Conservation (phyloP, 1,140 invertebrate species). For the Maniola jurtina region DNA sequence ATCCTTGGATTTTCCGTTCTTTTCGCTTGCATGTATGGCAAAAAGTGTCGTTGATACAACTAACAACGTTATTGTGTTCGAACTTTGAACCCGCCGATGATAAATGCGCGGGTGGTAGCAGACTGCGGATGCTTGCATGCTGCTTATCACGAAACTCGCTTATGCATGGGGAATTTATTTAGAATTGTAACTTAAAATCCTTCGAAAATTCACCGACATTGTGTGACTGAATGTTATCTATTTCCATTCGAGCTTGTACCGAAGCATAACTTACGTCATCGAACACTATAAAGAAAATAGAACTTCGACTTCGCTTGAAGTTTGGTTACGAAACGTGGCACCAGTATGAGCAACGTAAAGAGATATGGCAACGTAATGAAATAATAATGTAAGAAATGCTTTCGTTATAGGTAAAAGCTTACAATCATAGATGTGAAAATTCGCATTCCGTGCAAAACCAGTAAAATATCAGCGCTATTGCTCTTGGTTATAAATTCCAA, state of each 20-base stretch:
- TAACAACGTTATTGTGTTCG: conserved; percentile 54
- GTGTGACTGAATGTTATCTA: conserved; percentile 35
- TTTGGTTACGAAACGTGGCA: conserved; percentile 1
- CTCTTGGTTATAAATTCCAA: too few relatives aligned
- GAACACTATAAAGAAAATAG: conserved; percentile 13
- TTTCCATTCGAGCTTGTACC: conserved; percentile 28
- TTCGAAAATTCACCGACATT: conserved; percentile 32
- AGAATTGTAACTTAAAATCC: conserved; percentile 34
- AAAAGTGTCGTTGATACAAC: conserved; percentile 44
- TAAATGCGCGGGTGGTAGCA: conserved; percentile 51
- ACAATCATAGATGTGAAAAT: too few relatives aligned
- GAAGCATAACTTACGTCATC: conserved; percentile 27
- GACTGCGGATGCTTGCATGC: conserved; percentile 56
- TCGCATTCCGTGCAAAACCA: too few relatives aligned
- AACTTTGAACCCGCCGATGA: conserved; percentile 62
- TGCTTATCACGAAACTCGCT: conserved; percentile 52
- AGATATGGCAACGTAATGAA: not conserved
- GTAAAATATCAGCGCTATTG: too few relatives aligned
- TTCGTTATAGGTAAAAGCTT: too few relatives aligned
- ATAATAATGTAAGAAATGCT: not conserved
- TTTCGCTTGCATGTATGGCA: conserved; percentile 23
- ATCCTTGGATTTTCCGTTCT: conserved; percentile 29
- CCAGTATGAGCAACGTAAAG: not conserved
- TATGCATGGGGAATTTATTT: conserved; percentile 41
- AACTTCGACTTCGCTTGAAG: not conserved